phyloP scores from a whole-genome alignment of 92 coral and sea anemone genomes.

The Scolanthus callimorphus region DNA sequence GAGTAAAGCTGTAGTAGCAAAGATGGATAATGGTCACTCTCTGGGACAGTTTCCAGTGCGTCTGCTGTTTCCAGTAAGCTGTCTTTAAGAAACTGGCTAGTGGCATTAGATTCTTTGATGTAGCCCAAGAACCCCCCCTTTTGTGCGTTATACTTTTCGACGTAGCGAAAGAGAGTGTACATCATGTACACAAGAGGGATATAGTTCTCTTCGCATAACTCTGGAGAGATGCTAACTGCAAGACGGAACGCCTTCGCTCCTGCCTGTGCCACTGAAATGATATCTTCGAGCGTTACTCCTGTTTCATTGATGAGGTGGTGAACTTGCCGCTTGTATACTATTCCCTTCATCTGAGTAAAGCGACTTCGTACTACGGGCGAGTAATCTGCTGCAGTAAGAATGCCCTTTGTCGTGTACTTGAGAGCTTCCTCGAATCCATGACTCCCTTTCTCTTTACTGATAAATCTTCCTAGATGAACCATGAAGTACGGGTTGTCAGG shows the following conservation, averaged over 20 bases:
- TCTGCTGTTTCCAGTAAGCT: slow-evolving; percentile 42
- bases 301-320: slow-evolving; percentile 11
- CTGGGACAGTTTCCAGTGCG: slow-evolving; percentile 51
- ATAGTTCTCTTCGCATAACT: slow-evolving; percentile 21
- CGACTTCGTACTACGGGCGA: slow-evolving; percentile 32
- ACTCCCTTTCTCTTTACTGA: slow-evolving; percentile 19
- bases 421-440: slow-evolving; percentile 45
- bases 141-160: slow-evolving; percentile 14
- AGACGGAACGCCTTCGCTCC: slow-evolving; percentile 51
- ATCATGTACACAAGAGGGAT: slow-evolving; percentile 69
- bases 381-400: slow-evolving; percentile 10
- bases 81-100: slow-evolving; percentile 26
- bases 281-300: slow-evolving; percentile 4
- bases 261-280: slow-evolving; percentile 34
- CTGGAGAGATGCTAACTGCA: slow-evolving; percentile 50
- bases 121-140: slow-evolving; percentile 33
- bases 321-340: slow-evolving; percentile 65
- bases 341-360: slow-evolving; percentile 65
- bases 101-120: slow-evolving; percentile 9
- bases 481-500: slow-evolving; percentile 44
- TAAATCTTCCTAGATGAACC: slow-evolving; percentile 58
- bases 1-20: slow-evolving; percentile 38
- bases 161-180: slow-evolving; percentile 45
- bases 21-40: slow-evolving; percentile 33
- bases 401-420: slow-evolving; percentile 48